phyloP scores from a whole-genome alignment of 35 echinoderm and acorn worm genomes.

The Hemicentrotus pulcherrimus region DNA sequence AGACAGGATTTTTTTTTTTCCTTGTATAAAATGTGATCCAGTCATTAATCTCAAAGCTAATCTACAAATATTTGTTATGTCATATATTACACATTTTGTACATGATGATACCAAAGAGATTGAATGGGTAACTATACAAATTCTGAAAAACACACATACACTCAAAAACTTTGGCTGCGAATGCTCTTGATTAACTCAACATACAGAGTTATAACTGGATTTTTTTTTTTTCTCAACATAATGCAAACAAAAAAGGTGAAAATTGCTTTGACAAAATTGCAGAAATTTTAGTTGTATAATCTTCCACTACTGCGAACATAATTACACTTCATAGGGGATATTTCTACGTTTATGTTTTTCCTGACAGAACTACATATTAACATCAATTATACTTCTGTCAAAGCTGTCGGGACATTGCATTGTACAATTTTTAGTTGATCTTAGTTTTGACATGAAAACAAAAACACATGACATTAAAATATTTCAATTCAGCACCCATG shows the following conservation, averaged over 20 bases:
- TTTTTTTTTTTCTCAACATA: background rate
- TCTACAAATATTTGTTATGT: background rate
- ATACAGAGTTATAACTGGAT: background rate
- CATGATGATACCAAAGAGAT: background rate
- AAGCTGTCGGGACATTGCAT: background rate
- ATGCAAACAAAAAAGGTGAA: background rate
- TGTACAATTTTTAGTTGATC: background rate
- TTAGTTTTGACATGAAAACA: background rate
- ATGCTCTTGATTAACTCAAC: background rate
- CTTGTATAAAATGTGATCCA: constrained; percentile 13
- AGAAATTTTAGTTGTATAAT: background rate
- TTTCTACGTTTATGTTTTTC: background rate
- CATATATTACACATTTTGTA: background rate
- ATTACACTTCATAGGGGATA: background rate
- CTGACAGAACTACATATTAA: background rate
- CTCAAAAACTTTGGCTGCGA: background rate
- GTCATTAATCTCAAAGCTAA: background rate
- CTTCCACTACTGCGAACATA: background rate
- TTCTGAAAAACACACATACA: background rate
- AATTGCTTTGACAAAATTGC: background rate
- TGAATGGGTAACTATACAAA: background rate
- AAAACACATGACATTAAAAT: background rate
- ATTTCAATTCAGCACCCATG: constrained; percentile 2
- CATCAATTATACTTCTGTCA: background rate
- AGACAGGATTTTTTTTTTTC: background rate